Base-by-base conservation (phyloP, 2,888 invertebrate species). In the Craniophora ligustri region DNA sequence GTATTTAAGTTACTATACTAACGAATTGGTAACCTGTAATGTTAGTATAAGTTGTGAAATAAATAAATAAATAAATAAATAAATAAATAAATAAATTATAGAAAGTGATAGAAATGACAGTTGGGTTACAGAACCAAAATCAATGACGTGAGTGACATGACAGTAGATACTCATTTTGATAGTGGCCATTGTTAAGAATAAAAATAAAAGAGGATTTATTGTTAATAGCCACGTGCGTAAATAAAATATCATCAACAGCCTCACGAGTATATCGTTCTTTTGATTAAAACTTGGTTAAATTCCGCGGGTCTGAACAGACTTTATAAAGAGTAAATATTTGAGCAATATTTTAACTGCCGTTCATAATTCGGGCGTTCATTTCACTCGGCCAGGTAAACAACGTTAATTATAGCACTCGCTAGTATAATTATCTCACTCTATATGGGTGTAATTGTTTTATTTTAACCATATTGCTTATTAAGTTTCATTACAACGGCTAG, bases 361-460 rank as follows among this genome's bases (percentile, higher is more conserved):
- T 53, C 65, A 62, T 72, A 65, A 68, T 67, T 67, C 49, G 65
- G 7, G 13, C 47, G 64, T 58, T 59, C 67, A 77, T 69, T 74
- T 67, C 49, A 64, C 48, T 48, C 61, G 51, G 51, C 40, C 67
- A 71, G 65, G 69, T 68, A 70, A 53, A 65, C 41, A 58, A 67
- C 54, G 62, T 67, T 56, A 36, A 69, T 35, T 57, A 49, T 60
- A 35, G 50, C 46, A 50, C 45, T 39, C 31, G 53, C 49, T 66
- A 56, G 64, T 64, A 64, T 61, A 48, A 64, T 72, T 69, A 59
- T 45, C 46, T 45, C 28, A 28, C 15, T 42, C 31, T 30, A 39
- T 42, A 14, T 19, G 45, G 26, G 38, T 48, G 51, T 38, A 14
- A 16, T 48, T 65, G 50, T 50, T 30, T 42, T 48, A 8, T 38